These are phyloP conservation scores for Porites divaricata DNA, from an alignment of 92 coral and sea anemone species.

Conservation along the genomic window DNA sequence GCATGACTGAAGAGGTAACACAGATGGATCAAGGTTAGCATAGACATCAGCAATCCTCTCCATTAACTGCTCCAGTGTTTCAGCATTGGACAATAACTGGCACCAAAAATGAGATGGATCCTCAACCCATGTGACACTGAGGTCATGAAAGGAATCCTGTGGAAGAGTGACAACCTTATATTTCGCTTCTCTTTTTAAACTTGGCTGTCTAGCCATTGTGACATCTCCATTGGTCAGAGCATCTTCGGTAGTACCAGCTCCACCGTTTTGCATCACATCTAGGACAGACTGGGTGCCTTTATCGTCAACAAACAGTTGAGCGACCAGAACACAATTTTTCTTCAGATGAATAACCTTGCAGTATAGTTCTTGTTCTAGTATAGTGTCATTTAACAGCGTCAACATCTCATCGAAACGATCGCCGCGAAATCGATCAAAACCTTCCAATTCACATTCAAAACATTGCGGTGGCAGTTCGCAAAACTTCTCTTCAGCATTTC, in stretches of 20 bases:
- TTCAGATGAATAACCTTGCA: slow-evolving; percentile 82
- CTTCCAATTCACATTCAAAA: slow-evolving; percentile 87
- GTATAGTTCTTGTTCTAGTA: slow-evolving; percentile 82
- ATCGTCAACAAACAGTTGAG: slow-evolving; percentile 77
- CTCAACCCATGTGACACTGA: slow-evolving; percentile 71
- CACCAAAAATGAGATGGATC: slow-evolving; percentile 87
- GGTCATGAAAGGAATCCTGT: slow-evolving; percentile 67
- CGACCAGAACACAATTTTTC: slow-evolving; percentile 63
- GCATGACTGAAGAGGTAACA: slow-evolving; percentile 78
- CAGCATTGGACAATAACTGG: slow-evolving; percentile 70
- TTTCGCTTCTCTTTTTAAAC: slow-evolving; percentile 30
- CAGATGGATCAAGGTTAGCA: slow-evolving; percentile 68
- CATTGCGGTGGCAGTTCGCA: slow-evolving; percentile 80
- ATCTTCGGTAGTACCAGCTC: slow-evolving; percentile 34
- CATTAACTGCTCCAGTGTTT: slow-evolving; percentile 65
- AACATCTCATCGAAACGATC: slow-evolving; percentile 52
- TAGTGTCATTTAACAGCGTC: slow-evolving; percentile 57
- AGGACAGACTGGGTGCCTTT: slow-evolving; percentile 61
- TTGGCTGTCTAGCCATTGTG: slow-evolving; percentile 10
- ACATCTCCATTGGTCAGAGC: not conserved
- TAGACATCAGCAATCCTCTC: slow-evolving; percentile 81
- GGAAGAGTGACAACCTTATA: slow-evolving; percentile 57
- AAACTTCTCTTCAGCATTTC: slow-evolving; percentile 72
- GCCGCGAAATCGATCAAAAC: slow-evolving; percentile 63
- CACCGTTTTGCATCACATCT: slow-evolving; percentile 56